Evolutionary conservation across 2,113 vertebrate genomes (phyloP).

Genomic region (Paradoxurus hermaphroditus): DNA sequence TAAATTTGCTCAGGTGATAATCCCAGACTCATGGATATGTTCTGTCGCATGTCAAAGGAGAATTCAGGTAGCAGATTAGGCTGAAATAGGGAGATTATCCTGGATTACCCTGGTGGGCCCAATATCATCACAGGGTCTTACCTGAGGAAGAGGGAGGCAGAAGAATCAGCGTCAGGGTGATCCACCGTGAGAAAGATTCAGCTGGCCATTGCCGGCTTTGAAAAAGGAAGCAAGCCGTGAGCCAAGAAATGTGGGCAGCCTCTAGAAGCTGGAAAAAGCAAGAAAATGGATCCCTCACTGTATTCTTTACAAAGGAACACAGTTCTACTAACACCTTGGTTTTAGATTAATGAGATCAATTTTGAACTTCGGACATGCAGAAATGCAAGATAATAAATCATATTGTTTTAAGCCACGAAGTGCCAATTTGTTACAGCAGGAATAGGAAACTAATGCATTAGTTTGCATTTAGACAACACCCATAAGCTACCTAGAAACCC

Average conservation of each 20-base stretch:
- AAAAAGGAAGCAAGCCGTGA: neutral
- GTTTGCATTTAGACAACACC: neutral
- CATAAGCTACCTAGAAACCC: neutral
- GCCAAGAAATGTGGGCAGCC: neutral
- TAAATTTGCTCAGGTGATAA: neutral
- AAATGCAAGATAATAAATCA: neutral
- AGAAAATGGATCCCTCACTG: neutral
- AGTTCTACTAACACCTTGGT: neutral
- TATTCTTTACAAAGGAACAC: neutral
- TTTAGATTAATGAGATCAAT: no score
- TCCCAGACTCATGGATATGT: neutral
- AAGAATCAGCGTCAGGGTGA: neutral
- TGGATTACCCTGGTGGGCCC: neutral
- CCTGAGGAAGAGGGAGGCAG: neutral
- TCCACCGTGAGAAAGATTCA: neutral
- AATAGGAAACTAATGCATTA: neutral
- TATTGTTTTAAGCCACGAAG: neutral
- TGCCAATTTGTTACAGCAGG: neutral
- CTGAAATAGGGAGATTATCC: neutral
- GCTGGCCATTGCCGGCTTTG: neutral
- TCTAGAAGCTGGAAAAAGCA: no score
- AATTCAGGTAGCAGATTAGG: neutral
- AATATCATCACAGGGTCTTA: neutral
- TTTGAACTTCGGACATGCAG: neutral
- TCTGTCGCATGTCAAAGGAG: neutral